phyloP scores from a whole-genome alignment of 2,113 vertebrate species.

The Prolemur simus region DNA sequence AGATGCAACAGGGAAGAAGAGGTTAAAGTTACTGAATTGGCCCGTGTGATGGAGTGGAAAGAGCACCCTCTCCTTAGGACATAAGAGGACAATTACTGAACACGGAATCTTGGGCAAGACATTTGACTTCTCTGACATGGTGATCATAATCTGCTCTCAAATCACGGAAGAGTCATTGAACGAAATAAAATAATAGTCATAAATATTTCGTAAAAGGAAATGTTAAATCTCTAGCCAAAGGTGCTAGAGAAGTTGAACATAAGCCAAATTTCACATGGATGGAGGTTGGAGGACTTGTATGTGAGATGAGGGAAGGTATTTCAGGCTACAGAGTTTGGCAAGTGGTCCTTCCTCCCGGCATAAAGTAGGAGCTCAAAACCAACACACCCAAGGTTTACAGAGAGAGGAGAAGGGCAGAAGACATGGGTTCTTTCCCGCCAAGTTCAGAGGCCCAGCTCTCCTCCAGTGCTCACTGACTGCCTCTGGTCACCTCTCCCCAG shows the following conservation, averaged over 20 bases:
- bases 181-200: conserved; percentile 31
- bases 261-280: neutral
- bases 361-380: neutral
- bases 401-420: neutral
- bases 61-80: neutral
- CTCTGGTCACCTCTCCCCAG: neutral
- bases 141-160: neutral
- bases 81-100: neutral
- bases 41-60: neutral
- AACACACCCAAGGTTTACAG: rapidly evolving
- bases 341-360: neutral
- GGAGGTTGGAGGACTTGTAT: neutral
- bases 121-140: neutral
- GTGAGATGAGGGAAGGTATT: neutral
- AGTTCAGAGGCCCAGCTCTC: neutral
- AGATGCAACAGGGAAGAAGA: neutral
- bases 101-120: neutral
- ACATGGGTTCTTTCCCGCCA: neutral
- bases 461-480: neutral
- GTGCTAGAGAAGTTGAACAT: neutral
- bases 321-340: neutral
- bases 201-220: conserved; percentile 46
- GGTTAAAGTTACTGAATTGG: neutral
- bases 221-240: neutral
- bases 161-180: neutral